Evolutionary conservation across 1,140 invertebrate genomes (phyloP), one percentile per base, ranked within the genome.

Genomic region (Atta cephalotes): DNA sequence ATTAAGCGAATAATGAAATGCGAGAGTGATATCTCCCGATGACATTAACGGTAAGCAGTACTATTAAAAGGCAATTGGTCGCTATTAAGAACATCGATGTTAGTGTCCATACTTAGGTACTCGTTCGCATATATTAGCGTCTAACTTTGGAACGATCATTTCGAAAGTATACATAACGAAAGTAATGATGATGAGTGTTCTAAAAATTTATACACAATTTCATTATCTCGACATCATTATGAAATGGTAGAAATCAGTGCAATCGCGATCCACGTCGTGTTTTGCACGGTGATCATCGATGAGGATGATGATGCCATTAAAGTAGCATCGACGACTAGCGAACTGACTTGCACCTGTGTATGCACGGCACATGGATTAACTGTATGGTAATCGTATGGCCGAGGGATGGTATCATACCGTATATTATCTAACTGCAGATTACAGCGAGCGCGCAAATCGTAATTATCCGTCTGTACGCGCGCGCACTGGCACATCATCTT

Each of bases 401-500:
- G 31, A 80, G 90, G 86, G 78, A 86, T 90, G 86, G 72, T 87
- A 91, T 93, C 93, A 91, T 89, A 91, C 89, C 90, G 88, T 93
- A 92, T 92, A 92, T 94, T 93, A 93, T 93, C 93, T 90, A 93
- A 92, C 90, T 88, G 89, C 89, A 90, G 91, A 93, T 93, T 93
- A 91, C 74, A 82, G 88, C 76, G 82, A 77, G 87, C 90, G 49
- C 49, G 49, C 14, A 87, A 89, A 89, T 93, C 90, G 92, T 89
- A 93, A 94, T 95, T 94, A 95, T 93, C 89, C 90, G 88, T 88
- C 90, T 86, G 25, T 25, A 21, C 21, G 82, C 88, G 89, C 91
- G 88, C 90, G 92, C 53, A 2, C 28, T 31, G 28, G 16, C 53
- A 4, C 39, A 31, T 82, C 82, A 76, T 51, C 77, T 86, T 31